Base-by-base conservation (phyloP, 2,113 vertebrate species). In the Mormoops blainvillei region DNA sequence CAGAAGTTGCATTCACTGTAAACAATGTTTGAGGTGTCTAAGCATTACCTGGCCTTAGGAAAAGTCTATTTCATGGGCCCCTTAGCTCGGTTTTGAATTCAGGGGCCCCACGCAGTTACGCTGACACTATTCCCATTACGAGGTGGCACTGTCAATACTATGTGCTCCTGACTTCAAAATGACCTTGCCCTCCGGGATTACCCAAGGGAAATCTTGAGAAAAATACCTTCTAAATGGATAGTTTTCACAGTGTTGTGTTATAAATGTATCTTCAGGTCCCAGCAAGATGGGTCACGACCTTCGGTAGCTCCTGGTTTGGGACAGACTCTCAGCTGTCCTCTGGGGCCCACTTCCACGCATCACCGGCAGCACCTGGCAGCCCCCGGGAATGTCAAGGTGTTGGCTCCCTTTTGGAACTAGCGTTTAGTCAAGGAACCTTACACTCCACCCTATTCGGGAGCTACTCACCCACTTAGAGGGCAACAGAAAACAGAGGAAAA, bases 181-280 rank as follows among this genome's bases (percentile, higher is more conserved):
- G 13, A 58, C 61, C 78, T 56, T 93, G 82, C 70, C 76, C 86
- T 83, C 74, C 41, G 74, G 77, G 61, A 45, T 74, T 74, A 36
- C 65, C 31, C 83, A 36, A 31, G 91, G 91, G 50, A 93, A 89
- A 91, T 68, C 82, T 87, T 73, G 54, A 84, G 70, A 84, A 65
- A 83, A 88, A 61, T 3, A 16, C 48, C 19, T 70, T 80, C 50
- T 85, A 68, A 67, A 10, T 38, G 36, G 16, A 13, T 45, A 3
- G 28, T 52, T 58, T 56, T 41, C 43, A 77, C 68, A 36, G 28
- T 2, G 28, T 18, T 16, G 2, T 58, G 7, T 20, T 24, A 2
- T 26, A 61, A 63, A 87, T 28, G 28, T 1, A 10, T 26, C 54
- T 22, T 28, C 3, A 20, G 41, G 15, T 41, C 31, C 43, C 15